phyloP scores from a whole-genome alignment of 2,797 vertebrate genomes.

The Fistularia commersonii region DNA sequence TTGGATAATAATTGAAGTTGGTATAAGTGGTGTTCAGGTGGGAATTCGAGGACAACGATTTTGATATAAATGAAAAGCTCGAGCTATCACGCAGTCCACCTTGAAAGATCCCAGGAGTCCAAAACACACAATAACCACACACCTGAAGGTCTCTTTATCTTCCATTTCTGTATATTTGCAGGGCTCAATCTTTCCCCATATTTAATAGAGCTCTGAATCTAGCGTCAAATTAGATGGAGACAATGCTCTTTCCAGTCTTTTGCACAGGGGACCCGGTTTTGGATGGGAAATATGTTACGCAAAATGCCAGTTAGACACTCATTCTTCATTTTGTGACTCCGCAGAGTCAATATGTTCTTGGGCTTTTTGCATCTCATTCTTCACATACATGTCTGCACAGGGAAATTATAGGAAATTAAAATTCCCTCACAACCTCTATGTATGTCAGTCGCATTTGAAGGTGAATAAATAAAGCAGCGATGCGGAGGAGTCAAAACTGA shows the following conservation, averaged over 20 bases:
- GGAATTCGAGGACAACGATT: no score
- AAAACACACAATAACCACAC: constrained; percentile 23
- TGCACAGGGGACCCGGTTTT: constrained; percentile 18
- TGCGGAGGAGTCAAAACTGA: constrained; percentile 19
- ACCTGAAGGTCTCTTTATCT: constrained; percentile 1
- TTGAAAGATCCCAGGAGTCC: constrained; percentile 8
- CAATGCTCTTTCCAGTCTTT: constrained; percentile 17
- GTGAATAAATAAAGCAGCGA: constrained; percentile 36
- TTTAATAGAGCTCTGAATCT: constrained; percentile 14
- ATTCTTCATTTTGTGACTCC: constrained; percentile 19
- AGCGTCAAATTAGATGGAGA: constrained; percentile 28
- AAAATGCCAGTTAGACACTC: constrained; percentile 26
- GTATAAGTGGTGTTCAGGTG: not conserved
- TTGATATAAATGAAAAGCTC: not conserved
- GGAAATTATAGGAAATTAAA: constrained; percentile 59
- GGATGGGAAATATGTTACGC: constrained; percentile 11
- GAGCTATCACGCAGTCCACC: not conserved
- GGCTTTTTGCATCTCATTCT: constrained; percentile 19
- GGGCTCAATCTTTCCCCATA: constrained; percentile 4
- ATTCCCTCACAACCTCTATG: constrained; percentile 25
- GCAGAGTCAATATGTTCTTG: constrained; percentile 23
- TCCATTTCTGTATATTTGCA: constrained; percentile 1
- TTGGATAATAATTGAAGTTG: no score
- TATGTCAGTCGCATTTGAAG: constrained; percentile 30
- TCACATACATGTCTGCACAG: not conserved